These are phyloP conservation scores for Trematomus bernacchii DNA, from an alignment of 2,797 vertebrate species.

Conservation along the genomic window DNA sequence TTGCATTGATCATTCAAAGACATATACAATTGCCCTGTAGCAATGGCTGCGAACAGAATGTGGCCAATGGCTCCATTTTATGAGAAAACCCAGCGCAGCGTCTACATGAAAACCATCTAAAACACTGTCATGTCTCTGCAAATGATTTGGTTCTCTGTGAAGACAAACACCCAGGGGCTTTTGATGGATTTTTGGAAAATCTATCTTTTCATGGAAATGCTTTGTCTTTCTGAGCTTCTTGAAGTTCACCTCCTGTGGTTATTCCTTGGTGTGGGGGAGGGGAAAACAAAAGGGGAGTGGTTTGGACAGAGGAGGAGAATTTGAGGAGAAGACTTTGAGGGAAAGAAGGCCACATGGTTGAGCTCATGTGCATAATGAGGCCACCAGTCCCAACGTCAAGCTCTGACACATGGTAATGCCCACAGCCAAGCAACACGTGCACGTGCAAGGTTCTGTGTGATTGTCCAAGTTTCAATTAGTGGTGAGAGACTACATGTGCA, in stretches of 20 bases:
- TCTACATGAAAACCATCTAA: conserved; percentile 9
- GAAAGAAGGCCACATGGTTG: conserved; percentile 31
- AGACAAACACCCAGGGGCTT: conserved; percentile 14
- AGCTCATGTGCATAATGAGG: conserved; percentile 23
- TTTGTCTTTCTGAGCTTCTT: conserved; percentile 59
- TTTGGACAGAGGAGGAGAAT: not conserved
- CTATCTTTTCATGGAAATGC: conserved; percentile 44
- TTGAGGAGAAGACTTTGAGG: not conserved
- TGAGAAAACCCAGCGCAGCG: conserved; percentile 2
- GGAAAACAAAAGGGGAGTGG: not conserved
- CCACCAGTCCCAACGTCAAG: not conserved
- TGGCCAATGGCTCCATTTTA: not conserved
- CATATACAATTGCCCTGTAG: conserved; percentile 6
- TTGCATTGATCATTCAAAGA: conserved; percentile 4
- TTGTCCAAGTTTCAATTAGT: not conserved
- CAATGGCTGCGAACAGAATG: not conserved
- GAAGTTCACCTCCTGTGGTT: conserved; percentile 47
- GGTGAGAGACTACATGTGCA: not conserved
- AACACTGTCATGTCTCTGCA: conserved; percentile 27
- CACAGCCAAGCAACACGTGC: conserved; percentile 1
- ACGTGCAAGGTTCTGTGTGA: not conserved
- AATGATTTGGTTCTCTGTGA: conserved; percentile 44
- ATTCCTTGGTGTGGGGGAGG: not conserved
- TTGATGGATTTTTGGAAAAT: conserved; percentile 21
- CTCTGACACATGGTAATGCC: conserved; percentile 23